Conservation (phyloP, 37 sponge, comb jelly and placozoan genomes). For the Dysidea cf. avara region DNA sequence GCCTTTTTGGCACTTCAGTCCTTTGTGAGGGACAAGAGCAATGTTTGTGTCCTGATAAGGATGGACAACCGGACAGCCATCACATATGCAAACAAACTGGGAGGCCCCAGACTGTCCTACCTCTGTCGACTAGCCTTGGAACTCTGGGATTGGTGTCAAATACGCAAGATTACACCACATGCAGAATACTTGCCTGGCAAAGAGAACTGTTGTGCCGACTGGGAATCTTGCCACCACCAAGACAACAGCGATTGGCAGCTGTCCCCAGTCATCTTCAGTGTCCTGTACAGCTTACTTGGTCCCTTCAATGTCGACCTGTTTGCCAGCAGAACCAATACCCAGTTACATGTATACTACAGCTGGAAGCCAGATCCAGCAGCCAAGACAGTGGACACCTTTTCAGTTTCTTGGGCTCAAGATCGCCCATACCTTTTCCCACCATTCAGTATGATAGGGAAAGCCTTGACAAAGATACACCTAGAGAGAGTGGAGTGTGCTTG, state of each 20-base stretch:
- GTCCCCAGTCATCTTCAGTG: background rate
- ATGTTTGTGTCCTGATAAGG: background rate
- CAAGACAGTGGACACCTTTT: background rate
- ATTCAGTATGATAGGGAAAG: conserved; percentile 18
- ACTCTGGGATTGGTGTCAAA: conserved; percentile 23
- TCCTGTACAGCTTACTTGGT: conserved; percentile 6
- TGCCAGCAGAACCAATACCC: conserved; percentile 1
- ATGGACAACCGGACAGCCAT: conserved; percentile 30
- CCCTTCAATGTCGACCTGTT: conserved; percentile 12
- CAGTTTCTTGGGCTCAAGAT: background rate
- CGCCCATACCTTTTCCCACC: conserved; percentile 31
- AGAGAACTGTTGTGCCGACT: conserved; percentile 18
- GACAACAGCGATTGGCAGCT: conserved; percentile 21
- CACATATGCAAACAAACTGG: conserved; percentile 13
- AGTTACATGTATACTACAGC: conserved; percentile 24
- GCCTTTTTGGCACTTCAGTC: conserved; percentile 8
- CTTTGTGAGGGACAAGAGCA: conserved; percentile 3
- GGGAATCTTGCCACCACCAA: background rate
- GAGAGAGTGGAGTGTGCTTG: background rate
- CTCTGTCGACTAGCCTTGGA: conserved; percentile 12
- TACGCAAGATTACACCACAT: background rate
- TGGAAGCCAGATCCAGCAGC: conserved; percentile 22
- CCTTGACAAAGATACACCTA: background rate
- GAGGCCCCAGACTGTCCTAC: conserved; percentile 7
- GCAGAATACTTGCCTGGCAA: conserved; percentile 40